Evolutionary conservation across 2,113 vertebrate species (phyloP).

Genomic region (Ursus arctos): DNA sequence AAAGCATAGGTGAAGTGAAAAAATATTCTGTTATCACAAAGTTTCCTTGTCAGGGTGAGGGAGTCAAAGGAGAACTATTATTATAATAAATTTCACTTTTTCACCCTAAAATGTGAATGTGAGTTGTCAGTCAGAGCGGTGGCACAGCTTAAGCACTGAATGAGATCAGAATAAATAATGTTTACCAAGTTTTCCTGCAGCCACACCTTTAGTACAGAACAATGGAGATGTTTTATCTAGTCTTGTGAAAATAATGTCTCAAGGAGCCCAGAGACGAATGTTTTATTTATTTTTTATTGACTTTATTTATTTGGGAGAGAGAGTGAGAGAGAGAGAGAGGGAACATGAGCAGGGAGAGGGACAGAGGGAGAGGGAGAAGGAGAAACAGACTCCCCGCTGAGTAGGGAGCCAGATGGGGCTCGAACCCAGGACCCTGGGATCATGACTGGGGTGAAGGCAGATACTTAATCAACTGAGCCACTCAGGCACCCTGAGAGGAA

Average conservation of each 20-base stretch:
- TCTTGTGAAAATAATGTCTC: neutral
- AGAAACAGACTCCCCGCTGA: neutral
- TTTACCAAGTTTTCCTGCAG: neutral
- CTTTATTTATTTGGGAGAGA: neutral
- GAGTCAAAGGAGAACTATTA: neutral
- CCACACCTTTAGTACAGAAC: neutral
- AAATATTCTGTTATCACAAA: neutral
- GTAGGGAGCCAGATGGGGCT: neutral
- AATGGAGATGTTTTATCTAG: neutral
- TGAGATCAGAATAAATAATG: slow-evolving; percentile 14
- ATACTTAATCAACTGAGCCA: neutral
- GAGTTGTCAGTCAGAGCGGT: neutral
- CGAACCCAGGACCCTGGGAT: neutral
- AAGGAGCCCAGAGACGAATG: neutral
- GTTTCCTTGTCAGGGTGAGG: neutral
- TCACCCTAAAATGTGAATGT: neutral
- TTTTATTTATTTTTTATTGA: neutral
- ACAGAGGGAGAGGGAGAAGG: neutral
- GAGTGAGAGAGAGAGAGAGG: neutral
- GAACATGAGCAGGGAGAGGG: neutral
- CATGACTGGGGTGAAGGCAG: neutral
- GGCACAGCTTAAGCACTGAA: neutral
- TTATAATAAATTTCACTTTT: neutral
- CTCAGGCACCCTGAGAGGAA: neutral
- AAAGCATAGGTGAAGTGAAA: neutral